Percentiles rank a stretch among this genome's conserved stretches.
These are phyloP conservation scores for Papilio polyxenes DNA, from an alignment of 1,140 invertebrate species.

Conservation along the genomic window DNA sequence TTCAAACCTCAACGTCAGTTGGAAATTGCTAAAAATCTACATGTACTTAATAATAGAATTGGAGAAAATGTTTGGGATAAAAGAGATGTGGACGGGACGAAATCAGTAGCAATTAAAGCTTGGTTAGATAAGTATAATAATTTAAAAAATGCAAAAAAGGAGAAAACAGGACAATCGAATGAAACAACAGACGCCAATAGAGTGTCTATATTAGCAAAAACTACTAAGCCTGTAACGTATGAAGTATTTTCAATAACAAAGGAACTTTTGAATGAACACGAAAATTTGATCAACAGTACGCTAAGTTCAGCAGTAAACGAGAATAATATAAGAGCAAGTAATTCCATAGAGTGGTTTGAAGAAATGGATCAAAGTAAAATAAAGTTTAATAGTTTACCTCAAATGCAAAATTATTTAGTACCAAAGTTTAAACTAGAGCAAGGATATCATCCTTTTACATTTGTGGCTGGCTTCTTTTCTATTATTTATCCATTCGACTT, in stretches of 20 bases:
- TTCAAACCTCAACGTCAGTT: slow-evolving; percentile 48
- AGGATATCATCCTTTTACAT: slow-evolving; percentile 72
- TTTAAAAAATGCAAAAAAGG: slow-evolving; percentile 54
- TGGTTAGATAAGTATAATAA: slow-evolving; percentile 68
- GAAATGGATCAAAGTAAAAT: slow-evolving; percentile 70
- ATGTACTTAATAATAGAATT: slow-evolving; percentile 48
- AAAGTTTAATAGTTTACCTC: slow-evolving; percentile 72
- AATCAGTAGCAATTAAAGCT: slow-evolving; percentile 53
- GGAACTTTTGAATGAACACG: slow-evolving; percentile 57
- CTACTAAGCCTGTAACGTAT: slow-evolving; percentile 41
- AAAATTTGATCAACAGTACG: slow-evolving; percentile 54
- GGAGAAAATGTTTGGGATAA: slow-evolving; percentile 58
- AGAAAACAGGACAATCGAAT: slow-evolving; percentile 40
- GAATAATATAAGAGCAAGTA: slow-evolving; percentile 62
- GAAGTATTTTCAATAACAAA: slow-evolving; percentile 68
- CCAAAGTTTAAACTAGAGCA: slow-evolving; percentile 71
- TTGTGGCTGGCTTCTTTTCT: slow-evolving; percentile 73
- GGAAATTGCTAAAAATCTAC: slow-evolving; percentile 53
- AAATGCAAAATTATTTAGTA: slow-evolving; percentile 74
- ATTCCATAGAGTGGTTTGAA: slow-evolving; percentile 65
- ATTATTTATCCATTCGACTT: slow-evolving; percentile 74
- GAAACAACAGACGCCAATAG: slow-evolving; percentile 26
- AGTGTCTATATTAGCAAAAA: slow-evolving; percentile 35
- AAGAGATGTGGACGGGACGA: slow-evolving; percentile 56
- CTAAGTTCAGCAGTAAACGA: slow-evolving; percentile 59